A percentile compares a stretch with the other conserved stretches of the same genome.
Evolutionary conservation across 2,113 vertebrate species (phyloP).

Genomic region (Mustela nigripes): DNA sequence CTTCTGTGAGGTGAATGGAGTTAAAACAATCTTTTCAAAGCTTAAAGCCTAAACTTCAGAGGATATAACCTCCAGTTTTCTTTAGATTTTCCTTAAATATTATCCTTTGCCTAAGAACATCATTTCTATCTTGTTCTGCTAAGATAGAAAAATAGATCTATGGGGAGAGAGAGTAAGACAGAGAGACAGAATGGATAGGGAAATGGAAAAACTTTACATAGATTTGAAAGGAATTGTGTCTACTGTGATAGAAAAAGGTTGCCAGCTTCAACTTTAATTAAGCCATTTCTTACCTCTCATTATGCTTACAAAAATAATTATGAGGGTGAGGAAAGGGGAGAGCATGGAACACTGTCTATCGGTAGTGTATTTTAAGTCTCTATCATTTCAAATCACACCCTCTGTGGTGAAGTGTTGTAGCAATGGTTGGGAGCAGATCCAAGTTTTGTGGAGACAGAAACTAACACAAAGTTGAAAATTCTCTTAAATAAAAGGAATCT

Average conservation of each 20-base stretch:
- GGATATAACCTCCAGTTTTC: not conserved
- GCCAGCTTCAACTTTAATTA: not conserved
- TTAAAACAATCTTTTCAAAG: not conserved
- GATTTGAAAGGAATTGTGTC: not conserved
- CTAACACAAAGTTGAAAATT: not conserved
- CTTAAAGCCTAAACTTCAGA: not conserved
- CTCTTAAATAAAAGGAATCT: not conserved
- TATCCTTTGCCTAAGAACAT: not conserved
- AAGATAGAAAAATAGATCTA: not conserved
- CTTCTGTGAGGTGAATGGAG: not conserved
- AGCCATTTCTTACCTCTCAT: not conserved
- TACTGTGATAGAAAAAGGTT: not conserved
- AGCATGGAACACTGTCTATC: not conserved
- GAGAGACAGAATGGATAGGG: not conserved
- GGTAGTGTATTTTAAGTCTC: not conserved
- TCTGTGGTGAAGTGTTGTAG: not conserved
- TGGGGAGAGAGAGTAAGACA: not conserved
- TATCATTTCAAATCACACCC: not conserved
- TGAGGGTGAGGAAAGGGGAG: not conserved
- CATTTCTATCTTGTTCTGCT: not conserved
- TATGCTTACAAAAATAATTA: constrained; percentile 6
- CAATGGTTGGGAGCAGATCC: not conserved
- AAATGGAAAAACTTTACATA: not conserved
- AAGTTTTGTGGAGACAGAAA: not conserved
- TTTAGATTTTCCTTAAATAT: not conserved